Evolutionary conservation across 2,113 vertebrate species (phyloP).

Genomic region (Cinclus cinclus): DNA sequence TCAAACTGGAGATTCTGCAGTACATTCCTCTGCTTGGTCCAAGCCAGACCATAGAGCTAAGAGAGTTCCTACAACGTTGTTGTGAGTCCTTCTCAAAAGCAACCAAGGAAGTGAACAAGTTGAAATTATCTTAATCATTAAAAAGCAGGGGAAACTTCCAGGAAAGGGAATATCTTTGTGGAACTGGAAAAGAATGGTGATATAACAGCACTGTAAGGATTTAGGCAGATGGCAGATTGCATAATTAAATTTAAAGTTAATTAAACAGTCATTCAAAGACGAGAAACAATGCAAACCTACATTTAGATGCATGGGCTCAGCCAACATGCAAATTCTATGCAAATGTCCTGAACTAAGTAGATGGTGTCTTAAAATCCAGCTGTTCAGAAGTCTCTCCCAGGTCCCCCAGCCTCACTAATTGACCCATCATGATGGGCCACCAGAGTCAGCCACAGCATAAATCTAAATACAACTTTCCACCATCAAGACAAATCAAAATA

Average conservation of each 20-base stretch:
- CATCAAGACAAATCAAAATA: not conserved
- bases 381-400: not conserved
- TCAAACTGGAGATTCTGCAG: not conserved
- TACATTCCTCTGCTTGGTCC: not conserved
- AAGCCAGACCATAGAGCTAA: not conserved
- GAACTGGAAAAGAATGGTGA: not conserved
- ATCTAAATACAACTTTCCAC: not conserved
- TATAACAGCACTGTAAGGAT: not conserved
- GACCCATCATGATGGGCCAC: not conserved
- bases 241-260: conserved; percentile 58
- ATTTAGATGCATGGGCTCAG: not conserved
- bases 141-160: not conserved
- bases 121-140: not conserved
- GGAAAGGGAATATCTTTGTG: not conserved
- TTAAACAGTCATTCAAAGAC: conserved; percentile 52
- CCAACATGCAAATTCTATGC: conserved; percentile 32
- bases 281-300: conserved; percentile 30
- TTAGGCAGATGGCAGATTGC: conserved; percentile 35
- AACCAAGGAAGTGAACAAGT: not conserved
- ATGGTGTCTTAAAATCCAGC: conserved; percentile 9
- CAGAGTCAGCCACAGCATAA: not conserved
- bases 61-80: not conserved
- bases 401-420: not conserved
- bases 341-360: not conserved
- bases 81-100: not conserved